A percentile compares a stretch with the other conserved stretches of the same genome.
These are phyloP conservation scores for Amphiduros pacificus DNA, from an alignment of 2,888 invertebrate genomes.

Conservation along the genomic window DNA sequence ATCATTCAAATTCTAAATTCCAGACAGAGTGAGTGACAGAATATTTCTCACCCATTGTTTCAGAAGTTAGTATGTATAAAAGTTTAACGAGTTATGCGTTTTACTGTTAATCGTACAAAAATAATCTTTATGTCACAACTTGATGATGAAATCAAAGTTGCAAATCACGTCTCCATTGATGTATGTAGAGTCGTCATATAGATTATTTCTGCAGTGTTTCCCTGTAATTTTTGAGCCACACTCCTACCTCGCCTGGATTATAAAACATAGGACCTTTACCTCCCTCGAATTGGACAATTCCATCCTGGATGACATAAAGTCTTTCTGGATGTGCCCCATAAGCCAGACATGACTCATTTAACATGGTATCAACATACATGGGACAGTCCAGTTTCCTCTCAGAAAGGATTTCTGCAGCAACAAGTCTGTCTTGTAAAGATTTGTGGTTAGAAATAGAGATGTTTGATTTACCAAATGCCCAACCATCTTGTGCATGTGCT, in stretches of 20 bases:
- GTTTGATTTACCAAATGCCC: constrained; percentile 40
- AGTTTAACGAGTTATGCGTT: too few species aligned
- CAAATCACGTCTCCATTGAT: too few species aligned
- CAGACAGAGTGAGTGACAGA: too few species aligned
- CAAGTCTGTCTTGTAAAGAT: constrained; percentile 28
- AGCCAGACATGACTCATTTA: constrained; percentile 31
- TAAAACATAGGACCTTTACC: constrained; percentile 37
- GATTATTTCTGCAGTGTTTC: too few species aligned
- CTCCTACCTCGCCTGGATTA: not conserved
- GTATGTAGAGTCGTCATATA: too few species aligned
- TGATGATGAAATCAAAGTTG: too few species aligned
- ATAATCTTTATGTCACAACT: too few species aligned
- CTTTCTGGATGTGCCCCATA: constrained; percentile 43
- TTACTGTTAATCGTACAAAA: too few species aligned
- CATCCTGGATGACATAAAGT: constrained; percentile 37
- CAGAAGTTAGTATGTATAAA: too few species aligned
- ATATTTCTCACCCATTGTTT: too few species aligned
- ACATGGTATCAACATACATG: constrained; percentile 38
- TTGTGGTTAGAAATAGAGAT: too few species aligned
- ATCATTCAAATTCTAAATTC: too few species aligned
- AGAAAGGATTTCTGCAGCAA: constrained; percentile 28
- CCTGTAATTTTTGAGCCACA: not conserved
- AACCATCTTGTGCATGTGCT: constrained; percentile 42
- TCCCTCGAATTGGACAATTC: constrained; percentile 35
- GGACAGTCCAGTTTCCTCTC: constrained; percentile 22